Evolutionary conservation across 2,888 invertebrate genomes (phyloP), one percentile per base, ranked within the genome.

Genomic region (Agonopterix subpropinquella): DNA sequence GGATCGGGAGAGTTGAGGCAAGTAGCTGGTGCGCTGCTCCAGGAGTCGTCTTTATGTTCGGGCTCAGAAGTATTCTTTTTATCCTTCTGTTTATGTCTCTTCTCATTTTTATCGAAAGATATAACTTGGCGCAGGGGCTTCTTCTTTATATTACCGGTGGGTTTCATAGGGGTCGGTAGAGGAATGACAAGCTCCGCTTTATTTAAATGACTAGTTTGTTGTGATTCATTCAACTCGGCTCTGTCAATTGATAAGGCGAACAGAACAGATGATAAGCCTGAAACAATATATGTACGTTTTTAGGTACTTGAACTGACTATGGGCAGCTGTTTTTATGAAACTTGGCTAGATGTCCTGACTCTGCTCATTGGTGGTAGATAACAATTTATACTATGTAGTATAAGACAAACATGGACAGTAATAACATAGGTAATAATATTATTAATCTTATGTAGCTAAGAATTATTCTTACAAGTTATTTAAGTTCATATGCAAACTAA

Each of bases 221-320:
- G 81, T 75, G 82, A 88, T 76, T 91, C 89, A 80, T 94, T 95
- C 49, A 96, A 89, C 71, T 96, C 95, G 35, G 92, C 89, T 77
- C 95, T 95, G 85, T 98, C 97, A 53, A 98, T 95, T 67, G 93
- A 94, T 71, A 98, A 92, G 15, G 98, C 98, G 88, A 98, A 98
- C 57, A 98, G 89, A 69, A 98, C 94, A 47, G 96, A 93, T 58
- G 94, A 94, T 72, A 98, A 90, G 57, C 95, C 96, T 95, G 70
- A 56, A 86, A 87, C 58, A 67, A 47, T 36, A 36, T 11, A 50
- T 36, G 36, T 36, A 42, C 9, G 39, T 28, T 5, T 28, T 28
- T 28, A 28, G 39, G n/a, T 9, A n/a, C 10, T 39, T 39, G 39
- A 39, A 39, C 10, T 9, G 9, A 39, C 2, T 39, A 39, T 39